A percentile compares a stretch with the other conserved stretches of the same genome.
These are phyloP conservation scores for Chesias legatella DNA, from an alignment of 2,888 invertebrate genomes.

Conservation along the genomic window DNA sequence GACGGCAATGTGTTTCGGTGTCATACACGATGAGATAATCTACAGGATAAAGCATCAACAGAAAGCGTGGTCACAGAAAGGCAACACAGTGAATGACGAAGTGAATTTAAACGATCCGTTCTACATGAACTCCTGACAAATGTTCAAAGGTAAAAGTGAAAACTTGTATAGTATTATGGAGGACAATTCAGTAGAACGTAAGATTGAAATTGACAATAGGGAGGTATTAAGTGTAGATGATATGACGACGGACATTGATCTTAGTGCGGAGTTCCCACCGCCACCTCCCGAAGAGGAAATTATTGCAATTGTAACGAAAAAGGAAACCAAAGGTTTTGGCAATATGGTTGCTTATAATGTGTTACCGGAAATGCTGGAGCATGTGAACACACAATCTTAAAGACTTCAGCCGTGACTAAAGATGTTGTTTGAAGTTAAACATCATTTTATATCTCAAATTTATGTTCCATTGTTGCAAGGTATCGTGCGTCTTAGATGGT, in stretches of 20 bases:
- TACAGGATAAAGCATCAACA: constrained; percentile 88
- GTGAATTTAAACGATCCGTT: constrained; percentile 83
- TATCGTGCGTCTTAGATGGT: no score
- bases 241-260: constrained; percentile 58
- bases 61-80: constrained; percentile 81
- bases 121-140: constrained; percentile 87
- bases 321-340: constrained; percentile 71
- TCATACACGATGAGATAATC: constrained; percentile 92
- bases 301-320: constrained; percentile 74
- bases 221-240: constrained; percentile 76
- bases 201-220: constrained; percentile 73
- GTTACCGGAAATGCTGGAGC: constrained; percentile 74
- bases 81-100: constrained; percentile 84
- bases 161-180: constrained; percentile 81
- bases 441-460: constrained; percentile 3
- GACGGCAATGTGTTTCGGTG: constrained; percentile 95
- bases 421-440: constrained; percentile 10
- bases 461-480: no score
- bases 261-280: constrained; percentile 59
- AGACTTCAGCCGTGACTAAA: constrained; percentile 25
- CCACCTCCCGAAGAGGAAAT: constrained; percentile 73
- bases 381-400: constrained; percentile 59
- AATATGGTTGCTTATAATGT: constrained; percentile 78
- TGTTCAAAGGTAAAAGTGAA: constrained; percentile 79
- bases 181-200: constrained; percentile 68